Percentiles rank a stretch among this genome's conserved stretches.
These are phyloP conservation scores for Charina bottae DNA, from an alignment of 2,113 vertebrate genomes.

Conservation along the genomic window DNA sequence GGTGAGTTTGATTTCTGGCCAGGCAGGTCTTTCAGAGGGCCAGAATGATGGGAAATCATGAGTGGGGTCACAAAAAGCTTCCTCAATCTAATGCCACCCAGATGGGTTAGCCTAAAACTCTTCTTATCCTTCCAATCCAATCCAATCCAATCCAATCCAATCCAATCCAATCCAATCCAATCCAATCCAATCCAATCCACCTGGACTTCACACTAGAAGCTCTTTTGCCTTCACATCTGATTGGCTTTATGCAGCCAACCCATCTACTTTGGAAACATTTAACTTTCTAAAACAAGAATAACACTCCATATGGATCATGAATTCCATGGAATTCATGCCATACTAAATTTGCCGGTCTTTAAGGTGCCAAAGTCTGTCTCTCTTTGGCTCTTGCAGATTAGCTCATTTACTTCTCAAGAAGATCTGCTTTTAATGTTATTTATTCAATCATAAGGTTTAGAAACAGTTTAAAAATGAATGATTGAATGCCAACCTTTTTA, in stretches of 20 bases:
- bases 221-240: not conserved
- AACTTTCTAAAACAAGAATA: not conserved
- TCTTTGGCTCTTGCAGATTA: not conserved
- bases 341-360: not conserved
- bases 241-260: not conserved
- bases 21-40: not conserved
- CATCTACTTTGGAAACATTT: not conserved
- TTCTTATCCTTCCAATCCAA: too few species aligned
- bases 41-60: not conserved
- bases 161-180: too few species aligned
- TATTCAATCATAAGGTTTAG: not conserved
- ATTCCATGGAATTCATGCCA: not conserved
- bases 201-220: not conserved
- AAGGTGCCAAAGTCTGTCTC: not conserved
- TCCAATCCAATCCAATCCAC: not conserved
- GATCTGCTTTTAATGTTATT: not conserved
- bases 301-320: not conserved
- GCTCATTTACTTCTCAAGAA: not conserved
- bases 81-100: not conserved
- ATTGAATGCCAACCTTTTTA: not conserved
- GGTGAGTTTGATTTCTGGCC: not conserved
- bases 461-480: slow-evolving; percentile 2
- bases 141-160: too few species aligned
- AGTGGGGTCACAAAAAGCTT: not conserved
- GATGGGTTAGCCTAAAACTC: not conserved